Evolutionary conservation across 2,797 vertebrate genomes (phyloP), one percentile per base, ranked within the genome.

Genomic region (Enoplosus armatus): DNA sequence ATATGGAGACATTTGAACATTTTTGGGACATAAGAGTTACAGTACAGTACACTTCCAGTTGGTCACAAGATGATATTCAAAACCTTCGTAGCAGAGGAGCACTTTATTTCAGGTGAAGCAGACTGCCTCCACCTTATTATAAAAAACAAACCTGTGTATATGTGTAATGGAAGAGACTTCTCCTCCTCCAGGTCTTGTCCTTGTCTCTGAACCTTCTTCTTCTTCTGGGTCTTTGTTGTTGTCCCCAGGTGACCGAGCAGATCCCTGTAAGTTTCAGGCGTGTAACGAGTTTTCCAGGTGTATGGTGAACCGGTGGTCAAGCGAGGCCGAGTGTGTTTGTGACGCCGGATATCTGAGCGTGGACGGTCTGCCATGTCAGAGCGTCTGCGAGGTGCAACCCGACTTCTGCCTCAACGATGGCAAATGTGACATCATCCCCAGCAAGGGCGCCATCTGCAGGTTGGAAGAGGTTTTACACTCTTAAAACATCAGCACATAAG

Each of bases 381-480:
- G 98, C 87, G 75, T 99, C 65, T 99, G 98, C 77, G 95, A 98
- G 0, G 90, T 97, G 39, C 94, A 95, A 8, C 90, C 94, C 5
- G 92, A 97, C 82, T 99, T 98, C 78, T 99, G 98, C 89, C 95
- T 97, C 72, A 99, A 99, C 0, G 97, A 99, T 0, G 98, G 98
- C 16, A 98, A 98, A 84, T 99, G 98, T 74, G 98, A 99, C 85
- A 90, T 98, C 74, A 95, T 98, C 67, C 96, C 96, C 0, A 97
- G 96, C 3, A 97, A 97, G 61, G 98, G 98, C 14, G 97, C 98
- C 87, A 98, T 99, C 91, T 99, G 98, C 89, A 98, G 98, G 98
- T 99, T 69, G 45, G 93, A 35, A 66, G 89, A 11, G 45, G 29
- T 24, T 72, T 60, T 16, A 43, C 41, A 39, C n/a, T 14, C 5